Percentiles rank a stretch among this genome's conserved stretches.
phyloP scores from a whole-genome alignment of 2,888 invertebrate species.

The Euproctis similis region DNA sequence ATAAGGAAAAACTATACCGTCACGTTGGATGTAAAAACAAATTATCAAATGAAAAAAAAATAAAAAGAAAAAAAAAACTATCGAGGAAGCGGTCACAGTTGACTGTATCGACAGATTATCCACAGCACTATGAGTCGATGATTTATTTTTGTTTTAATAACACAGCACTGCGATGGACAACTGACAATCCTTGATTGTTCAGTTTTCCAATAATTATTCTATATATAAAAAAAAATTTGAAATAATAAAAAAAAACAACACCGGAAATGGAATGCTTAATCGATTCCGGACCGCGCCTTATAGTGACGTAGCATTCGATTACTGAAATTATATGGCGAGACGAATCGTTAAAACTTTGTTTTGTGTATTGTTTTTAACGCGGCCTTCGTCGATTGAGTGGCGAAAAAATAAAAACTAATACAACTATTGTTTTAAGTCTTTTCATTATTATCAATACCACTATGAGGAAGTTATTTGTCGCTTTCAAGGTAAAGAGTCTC shows the following conservation, averaged over 20 bases:
- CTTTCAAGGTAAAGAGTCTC: slow-evolving; percentile 58
- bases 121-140: slow-evolving; percentile 56
- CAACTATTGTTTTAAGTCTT: slow-evolving; percentile 70
- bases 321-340: slow-evolving; percentile 71
- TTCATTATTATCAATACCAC: slow-evolving; percentile 58
- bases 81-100: slow-evolving; percentile 72
- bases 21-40: slow-evolving; percentile 65
- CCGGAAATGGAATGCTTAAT: slow-evolving; percentile 71
- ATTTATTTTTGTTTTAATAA: slow-evolving; percentile 54
- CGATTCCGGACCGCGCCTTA: slow-evolving; percentile 65
- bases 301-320: slow-evolving; percentile 67
- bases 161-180: slow-evolving; percentile 55
- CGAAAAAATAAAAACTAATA: slow-evolving; percentile 71
- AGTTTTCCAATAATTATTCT: slow-evolving; percentile 68
- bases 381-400: slow-evolving; percentile 59
- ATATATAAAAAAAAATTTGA: too few species aligned
- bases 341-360: slow-evolving; percentile 65
- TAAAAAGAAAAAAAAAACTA: slow-evolving; percentile 62
- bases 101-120: slow-evolving; percentile 66
- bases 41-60: slow-evolving; percentile 64
- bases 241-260: too few species aligned
- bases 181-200: slow-evolving; percentile 59
- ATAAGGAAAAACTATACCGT: slow-evolving; percentile 53
- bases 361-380: slow-evolving; percentile 62
- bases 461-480: slow-evolving; percentile 65